These are phyloP conservation scores for Chaetogeoica ovagalla DNA, from an alignment of 2,888 invertebrate genomes.

Conservation along the genomic window DNA sequence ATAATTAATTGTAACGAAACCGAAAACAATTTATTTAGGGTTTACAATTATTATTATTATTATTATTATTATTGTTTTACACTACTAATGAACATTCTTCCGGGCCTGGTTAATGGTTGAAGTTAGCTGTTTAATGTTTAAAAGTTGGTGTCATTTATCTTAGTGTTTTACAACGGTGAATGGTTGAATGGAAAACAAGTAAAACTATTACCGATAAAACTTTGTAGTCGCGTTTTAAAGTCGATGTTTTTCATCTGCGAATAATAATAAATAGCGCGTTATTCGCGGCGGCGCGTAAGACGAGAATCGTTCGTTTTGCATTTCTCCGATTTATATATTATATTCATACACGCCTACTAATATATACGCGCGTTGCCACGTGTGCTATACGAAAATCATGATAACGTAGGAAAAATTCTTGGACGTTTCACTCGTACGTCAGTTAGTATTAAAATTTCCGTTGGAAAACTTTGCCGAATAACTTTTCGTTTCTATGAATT, in stretches of 20 bases:
- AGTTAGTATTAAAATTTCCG: no score
- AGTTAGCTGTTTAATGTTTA: slow-evolving; percentile 51
- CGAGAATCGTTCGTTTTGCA: neutral
- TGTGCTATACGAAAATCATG: no score
- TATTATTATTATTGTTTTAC: slow-evolving; percentile 47
- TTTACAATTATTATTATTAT: slow-evolving; percentile 52
- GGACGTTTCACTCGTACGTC: no score
- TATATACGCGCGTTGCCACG: neutral
- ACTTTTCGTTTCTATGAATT: no score
- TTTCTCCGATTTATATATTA: neutral
- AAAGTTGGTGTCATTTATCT: slow-evolving; percentile 50
- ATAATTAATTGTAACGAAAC: slow-evolving; percentile 50
- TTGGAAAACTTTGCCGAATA: no score
- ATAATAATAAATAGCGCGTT: neutral
- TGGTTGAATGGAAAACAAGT: slow-evolving; percentile 38
- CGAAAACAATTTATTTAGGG: slow-evolving; percentile 51
- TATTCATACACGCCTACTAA: no score
- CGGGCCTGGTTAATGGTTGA: slow-evolving; percentile 43
- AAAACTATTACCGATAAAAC: slow-evolving; percentile 44
- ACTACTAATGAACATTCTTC: slow-evolving; percentile 52
- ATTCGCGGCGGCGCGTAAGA: neutral
- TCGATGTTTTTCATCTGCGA: neutral
- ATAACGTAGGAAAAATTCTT: no score
- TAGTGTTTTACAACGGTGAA: slow-evolving; percentile 42
- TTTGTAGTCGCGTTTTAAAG: slow-evolving; percentile 12